phyloP scores from a whole-genome alignment of 2,888 invertebrate genomes.

The Ophonus ardosiacus region DNA sequence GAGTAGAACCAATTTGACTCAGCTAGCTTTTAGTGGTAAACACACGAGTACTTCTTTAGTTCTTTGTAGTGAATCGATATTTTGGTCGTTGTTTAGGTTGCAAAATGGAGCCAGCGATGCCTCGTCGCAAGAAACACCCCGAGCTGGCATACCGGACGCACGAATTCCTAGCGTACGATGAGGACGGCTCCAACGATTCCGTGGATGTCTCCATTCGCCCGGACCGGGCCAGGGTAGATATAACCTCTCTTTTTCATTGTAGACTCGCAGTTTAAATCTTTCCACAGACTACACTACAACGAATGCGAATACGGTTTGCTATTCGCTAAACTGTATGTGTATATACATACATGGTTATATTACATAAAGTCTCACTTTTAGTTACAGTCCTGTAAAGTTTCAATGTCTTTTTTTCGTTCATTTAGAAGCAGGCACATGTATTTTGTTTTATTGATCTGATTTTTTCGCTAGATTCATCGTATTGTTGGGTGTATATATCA shows the following conservation, averaged over 20 bases:
- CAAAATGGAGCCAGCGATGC: conserved; percentile 89
- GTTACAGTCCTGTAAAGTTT: conserved; percentile 29
- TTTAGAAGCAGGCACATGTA: conserved; percentile 45
- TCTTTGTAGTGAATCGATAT: neutral
- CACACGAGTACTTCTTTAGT: neutral
- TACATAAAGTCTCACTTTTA: conserved; percentile 47
- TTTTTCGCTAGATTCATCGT: conserved; percentile 19
- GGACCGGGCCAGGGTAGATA: conserved; percentile 83
- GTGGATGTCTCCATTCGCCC: conserved; percentile 77
- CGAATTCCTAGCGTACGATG: conserved; percentile 85
- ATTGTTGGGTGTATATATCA: conserved; percentile 23
- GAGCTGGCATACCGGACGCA: conserved; percentile 92
- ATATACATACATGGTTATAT: conserved; percentile 40
- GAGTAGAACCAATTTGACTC: conserved; percentile 27
- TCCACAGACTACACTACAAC: conserved; percentile 13
- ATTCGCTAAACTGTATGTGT: conserved; percentile 16
- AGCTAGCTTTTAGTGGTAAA: conserved; percentile 10
- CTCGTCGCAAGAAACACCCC: conserved; percentile 92
- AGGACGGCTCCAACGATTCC: conserved; percentile 79
- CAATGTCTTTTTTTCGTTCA: conserved; percentile 47
- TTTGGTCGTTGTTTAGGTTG: conserved; percentile 67
- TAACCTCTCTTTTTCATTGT: conserved; percentile 26
- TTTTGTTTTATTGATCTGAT: conserved; percentile 28
- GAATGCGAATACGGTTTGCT: neutral
- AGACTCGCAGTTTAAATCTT: conserved; percentile 6